phyloP scores from a whole-genome alignment of 2,888 invertebrate genomes.

The Acanthosepion pharaonis region DNA sequence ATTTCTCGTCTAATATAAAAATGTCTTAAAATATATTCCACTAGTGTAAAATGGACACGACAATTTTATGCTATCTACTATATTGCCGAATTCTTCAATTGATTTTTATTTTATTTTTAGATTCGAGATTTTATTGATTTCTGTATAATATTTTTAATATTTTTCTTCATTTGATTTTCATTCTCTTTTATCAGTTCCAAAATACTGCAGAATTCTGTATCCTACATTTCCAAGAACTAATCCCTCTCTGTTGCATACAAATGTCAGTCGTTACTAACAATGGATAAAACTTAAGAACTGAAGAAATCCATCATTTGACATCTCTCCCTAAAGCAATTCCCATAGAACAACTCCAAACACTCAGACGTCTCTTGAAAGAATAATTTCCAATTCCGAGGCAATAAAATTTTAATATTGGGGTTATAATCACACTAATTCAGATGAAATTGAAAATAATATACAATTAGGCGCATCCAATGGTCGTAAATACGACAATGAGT shows the following conservation, averaged over 20 bases:
- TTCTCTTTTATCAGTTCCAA: no score
- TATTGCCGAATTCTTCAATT: no score
- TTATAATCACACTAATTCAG: background rate
- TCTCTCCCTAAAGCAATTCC: background rate
- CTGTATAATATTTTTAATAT: no score
- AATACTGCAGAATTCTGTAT: background rate
- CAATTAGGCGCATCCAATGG: background rate
- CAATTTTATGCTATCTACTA: no score
- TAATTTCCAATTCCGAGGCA: background rate
- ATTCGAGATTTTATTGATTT: no score
- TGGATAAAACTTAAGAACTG: background rate
- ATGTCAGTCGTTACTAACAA: background rate
- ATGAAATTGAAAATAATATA: background rate
- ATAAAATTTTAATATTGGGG: background rate
- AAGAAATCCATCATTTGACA: background rate
- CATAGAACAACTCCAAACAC: background rate
- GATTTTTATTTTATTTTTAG: no score
- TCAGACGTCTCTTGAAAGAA: background rate
- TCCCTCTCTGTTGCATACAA: background rate
- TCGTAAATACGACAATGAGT: background rate
- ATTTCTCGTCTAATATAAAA: no score
- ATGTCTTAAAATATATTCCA: no score
- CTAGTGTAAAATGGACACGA: no score
- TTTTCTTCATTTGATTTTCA: no score
- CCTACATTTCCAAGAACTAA: background rate